phyloP scores from a whole-genome alignment of 2,797 vertebrate genomes.

The Micropoecilia bifurca region DNA sequence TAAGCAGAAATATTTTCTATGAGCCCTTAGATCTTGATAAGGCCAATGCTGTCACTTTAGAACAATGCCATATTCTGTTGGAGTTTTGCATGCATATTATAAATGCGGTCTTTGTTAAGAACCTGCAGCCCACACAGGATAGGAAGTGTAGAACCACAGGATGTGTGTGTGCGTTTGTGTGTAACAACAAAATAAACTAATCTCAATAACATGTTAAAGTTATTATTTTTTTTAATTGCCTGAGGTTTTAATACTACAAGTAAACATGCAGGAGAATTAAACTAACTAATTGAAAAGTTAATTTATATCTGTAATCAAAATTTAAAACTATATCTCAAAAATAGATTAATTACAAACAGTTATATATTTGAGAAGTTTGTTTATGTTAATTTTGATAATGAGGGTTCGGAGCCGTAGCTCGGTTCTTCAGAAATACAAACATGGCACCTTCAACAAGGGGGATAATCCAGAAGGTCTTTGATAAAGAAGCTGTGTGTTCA shows the following conservation, averaged over 20 bases:
- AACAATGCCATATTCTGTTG: constrained; percentile 15
- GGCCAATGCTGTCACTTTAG: constrained; percentile 38
- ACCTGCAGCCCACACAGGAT: neutral
- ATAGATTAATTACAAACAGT: neutral
- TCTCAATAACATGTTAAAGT: neutral
- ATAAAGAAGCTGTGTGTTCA: neutral
- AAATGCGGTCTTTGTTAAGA: neutral
- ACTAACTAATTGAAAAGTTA: neutral
- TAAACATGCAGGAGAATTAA: neutral
- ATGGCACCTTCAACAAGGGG: neutral
- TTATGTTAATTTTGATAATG: no score
- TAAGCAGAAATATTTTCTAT: constrained; percentile 26
- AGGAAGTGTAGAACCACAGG: neutral
- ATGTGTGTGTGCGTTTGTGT: neutral
- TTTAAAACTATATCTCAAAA: neutral
- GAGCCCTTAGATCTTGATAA: constrained; percentile 37
- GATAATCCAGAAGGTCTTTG: neutral
- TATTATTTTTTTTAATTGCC: neutral
- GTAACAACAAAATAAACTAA: constrained; percentile 3
- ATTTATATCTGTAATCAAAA: neutral
- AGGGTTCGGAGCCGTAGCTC: neutral
- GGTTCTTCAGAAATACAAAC: no score
- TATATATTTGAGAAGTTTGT: neutral
- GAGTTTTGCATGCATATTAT: constrained; percentile 28
- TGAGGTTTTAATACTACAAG: neutral